Evolutionary conservation across 2,113 vertebrate genomes (phyloP).

Genomic region (Neomonachus schauinslandi): DNA sequence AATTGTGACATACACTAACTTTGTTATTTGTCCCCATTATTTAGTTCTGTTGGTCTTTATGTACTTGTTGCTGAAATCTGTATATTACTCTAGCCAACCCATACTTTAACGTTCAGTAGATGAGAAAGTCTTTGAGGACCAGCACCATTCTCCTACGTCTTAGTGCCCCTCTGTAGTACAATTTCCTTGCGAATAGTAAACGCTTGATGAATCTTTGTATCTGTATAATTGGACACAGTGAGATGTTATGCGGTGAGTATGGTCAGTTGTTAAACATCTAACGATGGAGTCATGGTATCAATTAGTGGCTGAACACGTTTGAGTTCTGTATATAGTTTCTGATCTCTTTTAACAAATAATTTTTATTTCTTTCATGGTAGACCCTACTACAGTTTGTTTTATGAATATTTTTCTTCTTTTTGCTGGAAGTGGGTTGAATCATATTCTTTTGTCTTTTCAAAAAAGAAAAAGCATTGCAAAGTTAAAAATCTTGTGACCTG

Average conservation of each 20-base stretch:
- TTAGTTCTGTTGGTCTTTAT: not conserved
- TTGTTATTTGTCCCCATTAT: not conserved
- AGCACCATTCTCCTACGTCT: not conserved
- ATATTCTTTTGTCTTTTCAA: not conserved
- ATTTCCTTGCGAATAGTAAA: slow-evolving; percentile 6
- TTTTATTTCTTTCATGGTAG: slow-evolving; percentile 40
- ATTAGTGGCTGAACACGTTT: not conserved
- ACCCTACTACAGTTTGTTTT: not conserved
- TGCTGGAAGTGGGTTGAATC: not conserved
- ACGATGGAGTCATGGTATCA: not conserved
- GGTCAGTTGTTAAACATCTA: not conserved
- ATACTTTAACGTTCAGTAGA: not conserved
- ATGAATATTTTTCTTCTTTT: not conserved
- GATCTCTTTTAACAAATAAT: not conserved
- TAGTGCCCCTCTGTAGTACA: not conserved
- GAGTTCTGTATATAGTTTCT: not conserved
- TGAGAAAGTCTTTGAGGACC: not conserved
- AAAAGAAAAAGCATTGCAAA: not conserved
- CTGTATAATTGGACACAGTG: not conserved
- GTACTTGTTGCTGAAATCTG: not conserved
- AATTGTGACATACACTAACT: not conserved
- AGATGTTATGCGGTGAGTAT: not conserved
- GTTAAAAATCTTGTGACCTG: not conserved
- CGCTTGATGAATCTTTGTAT: not conserved
- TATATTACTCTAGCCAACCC: not conserved